Percentiles rank a stretch among this genome's conserved stretches.
phyloP scores from a whole-genome alignment of 2,888 invertebrate genomes.

The Helicoverpa assulta region DNA sequence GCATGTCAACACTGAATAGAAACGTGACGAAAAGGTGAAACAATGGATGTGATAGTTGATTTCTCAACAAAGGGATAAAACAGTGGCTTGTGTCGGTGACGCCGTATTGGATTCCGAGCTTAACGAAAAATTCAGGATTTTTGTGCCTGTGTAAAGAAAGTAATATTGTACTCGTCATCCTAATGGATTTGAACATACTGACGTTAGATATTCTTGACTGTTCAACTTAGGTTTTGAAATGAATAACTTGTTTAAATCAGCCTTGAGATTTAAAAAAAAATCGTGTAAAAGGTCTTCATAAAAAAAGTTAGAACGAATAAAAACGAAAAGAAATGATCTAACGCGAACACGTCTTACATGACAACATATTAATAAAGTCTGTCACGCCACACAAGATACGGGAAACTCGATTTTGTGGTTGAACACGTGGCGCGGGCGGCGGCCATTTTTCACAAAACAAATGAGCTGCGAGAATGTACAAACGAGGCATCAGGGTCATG shows the following conservation, averaged over 20 bases:
- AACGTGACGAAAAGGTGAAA: neutral
- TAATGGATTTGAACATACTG: neutral
- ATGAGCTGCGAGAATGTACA: slow-evolving; percentile 50
- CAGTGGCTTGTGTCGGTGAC: neutral
- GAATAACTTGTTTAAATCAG: too few species aligned
- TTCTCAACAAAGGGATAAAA: slow-evolving; percentile 2
- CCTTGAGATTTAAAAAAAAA: too few species aligned
- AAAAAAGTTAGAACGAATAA: neutral
- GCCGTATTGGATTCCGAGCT: neutral
- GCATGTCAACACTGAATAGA: too few species aligned
- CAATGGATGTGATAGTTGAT: slow-evolving; percentile 1
- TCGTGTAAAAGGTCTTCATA: too few species aligned
- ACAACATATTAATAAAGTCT: slow-evolving; percentile 45
- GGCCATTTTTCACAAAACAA: slow-evolving; percentile 53
- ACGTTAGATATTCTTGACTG: neutral
- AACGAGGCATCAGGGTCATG: slow-evolving; percentile 24
- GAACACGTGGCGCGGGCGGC: slow-evolving; percentile 21
- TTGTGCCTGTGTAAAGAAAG: neutral
- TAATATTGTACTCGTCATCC: too few species aligned
- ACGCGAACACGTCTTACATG: slow-evolving; percentile 2
- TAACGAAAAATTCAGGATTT: neutral
- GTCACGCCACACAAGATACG: slow-evolving; percentile 31
- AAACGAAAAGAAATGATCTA: neutral
- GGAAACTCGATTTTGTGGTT: slow-evolving; percentile 41
- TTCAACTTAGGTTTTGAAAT: too few species aligned